Evolutionary conservation across 2,888 invertebrate genomes (phyloP).

Genomic region (Eucera pruinosa): DNA sequence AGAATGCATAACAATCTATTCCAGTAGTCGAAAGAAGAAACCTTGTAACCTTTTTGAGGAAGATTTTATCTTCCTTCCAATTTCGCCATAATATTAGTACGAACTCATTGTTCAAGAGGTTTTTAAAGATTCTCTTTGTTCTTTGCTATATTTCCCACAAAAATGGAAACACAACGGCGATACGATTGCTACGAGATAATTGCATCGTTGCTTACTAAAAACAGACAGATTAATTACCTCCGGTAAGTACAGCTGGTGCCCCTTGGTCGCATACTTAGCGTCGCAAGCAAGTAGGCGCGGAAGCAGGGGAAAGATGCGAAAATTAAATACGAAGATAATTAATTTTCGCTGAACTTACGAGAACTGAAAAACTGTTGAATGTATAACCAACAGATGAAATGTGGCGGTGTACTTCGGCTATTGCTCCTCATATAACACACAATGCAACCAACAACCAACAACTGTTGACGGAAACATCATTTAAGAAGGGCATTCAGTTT

Average conservation of each 20-base stretch:
- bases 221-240: slow-evolving; percentile 54
- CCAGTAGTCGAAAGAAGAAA: too few species aligned
- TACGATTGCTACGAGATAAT: slow-evolving; percentile 45
- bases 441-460: too few species aligned
- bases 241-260: slow-evolving; percentile 40
- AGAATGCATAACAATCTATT: too few species aligned
- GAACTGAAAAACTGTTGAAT: slow-evolving; percentile 16
- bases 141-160: slow-evolving; percentile 33
- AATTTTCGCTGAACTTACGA: slow-evolving; percentile 27
- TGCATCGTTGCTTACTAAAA: slow-evolving; percentile 39
- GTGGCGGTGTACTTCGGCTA: neutral
- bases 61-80: too few species aligned
- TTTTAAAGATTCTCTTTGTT: slow-evolving; percentile 10
- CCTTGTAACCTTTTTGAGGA: too few species aligned
- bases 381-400: neutral
- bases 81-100: too few species aligned
- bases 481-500: slow-evolving; percentile 18
- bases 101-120: neutral
- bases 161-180: slow-evolving; percentile 32
- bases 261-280: slow-evolving; percentile 1
- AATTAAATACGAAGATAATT: slow-evolving; percentile 39
- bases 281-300: neutral
- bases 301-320: neutral
- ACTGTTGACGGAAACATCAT: slow-evolving; percentile 40
- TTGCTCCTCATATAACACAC: neutral